Evolutionary conservation across 2,797 vertebrate genomes (phyloP), one percentile per base, ranked within the genome.

Genomic region (Bradypodion pumilum): DNA sequence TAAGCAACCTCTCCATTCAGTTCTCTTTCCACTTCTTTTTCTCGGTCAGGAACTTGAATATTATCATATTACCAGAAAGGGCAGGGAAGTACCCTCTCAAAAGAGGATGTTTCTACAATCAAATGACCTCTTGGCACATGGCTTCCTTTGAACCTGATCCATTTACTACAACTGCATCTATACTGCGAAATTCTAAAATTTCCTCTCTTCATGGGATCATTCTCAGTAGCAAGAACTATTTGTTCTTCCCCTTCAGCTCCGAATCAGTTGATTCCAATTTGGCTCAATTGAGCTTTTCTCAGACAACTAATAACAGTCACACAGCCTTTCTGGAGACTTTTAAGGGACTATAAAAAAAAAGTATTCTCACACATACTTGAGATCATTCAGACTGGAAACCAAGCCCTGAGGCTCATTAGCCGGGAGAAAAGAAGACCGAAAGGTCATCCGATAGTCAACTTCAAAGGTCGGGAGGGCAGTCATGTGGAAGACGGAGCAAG

Each of bases 21-120:
- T 40, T n/a, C 52, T 77, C 79, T n/a, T 56, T 80, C 75, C 25
- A 83, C 32, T 72, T 87, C 86, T 56, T 66, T n/a, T 42, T 90
- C 2, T 0, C 13, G 73, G 27, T 83, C 63, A 35, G 35, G 60
- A 23, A 81, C 15, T 73, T 52, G 40, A 5, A 44, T 37, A 49
- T 74, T 19, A 25, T 1, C 77, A 7, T 37, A 32, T 56, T 46
- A 29, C 72, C 65, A 7, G 62, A 68, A 75, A 80, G 70, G 69
- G 46, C 80, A 70, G 68, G 15, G 40, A 68, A 42, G 37, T 32
- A 35, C 7, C 35, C 19, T 42, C 60, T 75, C 42, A 65, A 37
- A 68, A 40, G 19, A n/a, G 40, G 37, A 37, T 1, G 6, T 72
- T 62, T 81, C 56, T 81, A 25, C 66, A 25, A 80, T 56, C 77